Evolutionary conservation across 2,113 vertebrate genomes (phyloP).

Genomic region (Balaenoptera acutorostrata): DNA sequence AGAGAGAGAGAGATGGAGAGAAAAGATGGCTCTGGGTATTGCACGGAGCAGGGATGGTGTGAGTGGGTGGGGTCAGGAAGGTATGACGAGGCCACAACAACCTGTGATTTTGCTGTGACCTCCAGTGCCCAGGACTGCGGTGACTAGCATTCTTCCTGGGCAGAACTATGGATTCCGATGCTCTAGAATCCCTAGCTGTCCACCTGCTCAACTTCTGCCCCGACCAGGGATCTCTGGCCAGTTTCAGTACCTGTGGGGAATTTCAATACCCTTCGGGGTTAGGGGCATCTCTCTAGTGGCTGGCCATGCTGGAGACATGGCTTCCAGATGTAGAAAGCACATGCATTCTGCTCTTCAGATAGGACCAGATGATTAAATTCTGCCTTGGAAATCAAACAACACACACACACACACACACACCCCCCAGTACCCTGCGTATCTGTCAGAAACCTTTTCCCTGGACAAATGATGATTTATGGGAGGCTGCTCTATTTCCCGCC

Average conservation of each 20-base stretch:
- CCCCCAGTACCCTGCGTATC: not conserved
- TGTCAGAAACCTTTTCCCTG: conserved; percentile 51
- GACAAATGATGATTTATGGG: conserved; percentile 68
- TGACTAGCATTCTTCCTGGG: not conserved
- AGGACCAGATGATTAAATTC: not conserved
- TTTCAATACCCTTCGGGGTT: not conserved
- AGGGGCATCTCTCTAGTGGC: not conserved
- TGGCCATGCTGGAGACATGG: not conserved
- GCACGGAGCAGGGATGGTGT: too few species aligned
- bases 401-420: not conserved
- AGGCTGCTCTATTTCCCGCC: conserved; percentile 44
- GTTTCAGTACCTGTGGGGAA: not conserved
- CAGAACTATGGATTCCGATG: not conserved
- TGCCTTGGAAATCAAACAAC: conserved; percentile 29
- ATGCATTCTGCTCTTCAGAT: not conserved
- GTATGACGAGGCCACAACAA: not conserved
- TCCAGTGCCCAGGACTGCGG: accelerated
- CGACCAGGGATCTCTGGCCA: not conserved
- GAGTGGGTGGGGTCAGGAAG: not conserved
- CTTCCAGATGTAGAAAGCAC: not conserved
- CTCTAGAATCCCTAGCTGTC: not conserved
- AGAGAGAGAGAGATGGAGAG: not conserved
- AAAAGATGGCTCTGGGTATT: not conserved
- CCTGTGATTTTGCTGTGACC: not conserved
- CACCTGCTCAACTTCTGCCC: not conserved